These are phyloP conservation scores for Drosophila maculinotata DNA, from an alignment of 2,888 invertebrate genomes.

Conservation along the genomic window DNA sequence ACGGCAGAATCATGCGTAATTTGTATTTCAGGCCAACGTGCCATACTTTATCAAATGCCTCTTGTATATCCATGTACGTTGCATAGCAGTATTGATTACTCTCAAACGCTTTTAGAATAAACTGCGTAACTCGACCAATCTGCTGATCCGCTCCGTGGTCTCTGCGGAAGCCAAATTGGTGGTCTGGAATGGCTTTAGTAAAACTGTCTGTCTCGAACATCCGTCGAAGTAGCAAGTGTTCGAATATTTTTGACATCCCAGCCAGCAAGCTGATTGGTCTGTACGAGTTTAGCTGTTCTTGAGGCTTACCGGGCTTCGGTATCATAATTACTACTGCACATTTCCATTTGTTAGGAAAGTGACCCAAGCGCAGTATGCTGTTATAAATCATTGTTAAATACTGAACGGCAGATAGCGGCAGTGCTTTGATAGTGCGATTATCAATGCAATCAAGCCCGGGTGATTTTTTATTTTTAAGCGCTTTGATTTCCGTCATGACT, in stretches of 20 bases:
- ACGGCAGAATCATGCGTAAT: background rate
- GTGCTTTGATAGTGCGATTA: background rate
- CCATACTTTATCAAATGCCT: background rate
- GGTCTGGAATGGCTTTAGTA: background rate
- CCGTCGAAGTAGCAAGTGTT: background rate
- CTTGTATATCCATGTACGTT: background rate
- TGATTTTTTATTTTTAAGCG: no score
- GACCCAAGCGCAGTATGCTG: background rate
- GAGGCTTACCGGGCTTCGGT: background rate
- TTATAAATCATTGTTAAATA: background rate
- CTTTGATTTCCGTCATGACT: no score
- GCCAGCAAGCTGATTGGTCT: background rate
- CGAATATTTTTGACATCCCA: background rate
- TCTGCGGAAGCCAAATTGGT: background rate
- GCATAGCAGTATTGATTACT: background rate
- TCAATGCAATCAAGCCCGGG: background rate
- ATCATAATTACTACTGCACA: background rate
- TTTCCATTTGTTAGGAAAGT: background rate
- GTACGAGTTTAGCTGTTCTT: background rate
- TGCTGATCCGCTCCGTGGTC: background rate
- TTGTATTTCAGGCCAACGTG: background rate
- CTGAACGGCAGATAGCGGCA: background rate
- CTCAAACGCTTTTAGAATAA: background rate
- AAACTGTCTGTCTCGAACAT: background rate
- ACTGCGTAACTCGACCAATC: background rate